Conservation (phyloP, 1,140 invertebrate species). For the Hormaphis cornu region DNA sequence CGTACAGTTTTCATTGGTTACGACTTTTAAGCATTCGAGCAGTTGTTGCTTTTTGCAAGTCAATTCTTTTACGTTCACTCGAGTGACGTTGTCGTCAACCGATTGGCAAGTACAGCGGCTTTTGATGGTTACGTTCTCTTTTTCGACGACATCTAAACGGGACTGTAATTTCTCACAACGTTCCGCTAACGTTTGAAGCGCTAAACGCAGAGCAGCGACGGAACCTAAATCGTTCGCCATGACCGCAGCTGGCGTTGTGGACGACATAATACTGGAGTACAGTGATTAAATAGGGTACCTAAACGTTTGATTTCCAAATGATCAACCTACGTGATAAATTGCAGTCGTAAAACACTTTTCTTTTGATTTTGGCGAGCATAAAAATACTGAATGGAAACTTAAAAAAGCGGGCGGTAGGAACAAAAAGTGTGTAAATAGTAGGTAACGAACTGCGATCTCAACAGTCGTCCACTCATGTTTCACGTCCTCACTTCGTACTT, state of each 20-base stretch:
- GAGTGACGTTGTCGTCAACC: slow-evolving; percentile 46
- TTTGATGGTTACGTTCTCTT: slow-evolving; percentile 60
- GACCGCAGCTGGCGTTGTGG: not conserved
- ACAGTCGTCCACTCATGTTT: too few relatives aligned
- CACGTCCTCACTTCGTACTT: too few relatives aligned
- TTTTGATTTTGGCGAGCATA: too few relatives aligned
- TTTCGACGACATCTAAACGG: slow-evolving; percentile 56
- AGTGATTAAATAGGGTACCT: not conserved
- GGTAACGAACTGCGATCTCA: too few relatives aligned
- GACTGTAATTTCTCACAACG: slow-evolving; percentile 62
- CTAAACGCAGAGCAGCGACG: slow-evolving; percentile 57
- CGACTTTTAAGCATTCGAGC: slow-evolving; percentile 64
- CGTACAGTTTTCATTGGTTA: slow-evolving; percentile 66
- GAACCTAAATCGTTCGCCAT: slow-evolving; percentile 38
- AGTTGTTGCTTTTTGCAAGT: slow-evolving; percentile 64
- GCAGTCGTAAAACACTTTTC: too few relatives aligned
- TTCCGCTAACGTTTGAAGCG: slow-evolving; percentile 68
- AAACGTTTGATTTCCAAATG: too few relatives aligned
- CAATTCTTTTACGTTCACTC: slow-evolving; percentile 50
- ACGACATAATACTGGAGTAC: not conserved
- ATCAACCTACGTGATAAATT: too few relatives aligned
- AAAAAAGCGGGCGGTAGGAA: too few relatives aligned
- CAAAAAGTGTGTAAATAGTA: too few relatives aligned
- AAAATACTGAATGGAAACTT: too few relatives aligned
- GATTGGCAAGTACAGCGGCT: slow-evolving; percentile 43